Percentiles rank a stretch among this genome's conserved stretches.
Conservation (phyloP, 2,113 vertebrate species). For the Diadophis punctatus region DNA sequence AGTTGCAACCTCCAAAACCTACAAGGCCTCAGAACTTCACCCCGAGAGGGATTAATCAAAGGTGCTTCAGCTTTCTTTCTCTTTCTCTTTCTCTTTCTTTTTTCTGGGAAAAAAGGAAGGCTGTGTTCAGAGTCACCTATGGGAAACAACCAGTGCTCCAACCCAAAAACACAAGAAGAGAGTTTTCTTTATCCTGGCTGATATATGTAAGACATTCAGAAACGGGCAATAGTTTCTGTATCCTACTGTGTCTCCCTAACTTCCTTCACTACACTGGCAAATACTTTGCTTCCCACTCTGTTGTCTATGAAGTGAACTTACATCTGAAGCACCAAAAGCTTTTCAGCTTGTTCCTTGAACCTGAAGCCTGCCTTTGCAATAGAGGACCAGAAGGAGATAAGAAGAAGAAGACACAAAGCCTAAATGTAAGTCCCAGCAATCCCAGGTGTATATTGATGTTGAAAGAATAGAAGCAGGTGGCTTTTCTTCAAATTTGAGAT, state of each 20-base stretch:
- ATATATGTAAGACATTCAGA: background rate
- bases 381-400: background rate
- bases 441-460: background rate
- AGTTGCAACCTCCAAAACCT: background rate
- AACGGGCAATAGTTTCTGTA: background rate
- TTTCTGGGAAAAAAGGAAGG: background rate
- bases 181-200: background rate
- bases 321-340: background rate
- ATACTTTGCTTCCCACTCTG: background rate
- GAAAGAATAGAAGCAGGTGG: constrained; percentile 6
- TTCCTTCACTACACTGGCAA: constrained; percentile 1
- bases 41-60: background rate
- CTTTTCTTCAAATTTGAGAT: constrained; percentile 10
- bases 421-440: constrained; percentile 13
- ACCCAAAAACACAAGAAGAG: background rate
- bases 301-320: background rate
- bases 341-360: constrained; percentile 8
- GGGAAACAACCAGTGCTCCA: background rate
- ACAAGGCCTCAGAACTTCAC: background rate
- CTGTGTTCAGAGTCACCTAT: background rate
- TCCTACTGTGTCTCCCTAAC: background rate
- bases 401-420: background rate
- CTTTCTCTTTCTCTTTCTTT: no score
- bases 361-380: constrained; percentile 8
- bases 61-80: background rate